Evolutionary conservation across 1,140 invertebrate genomes (phyloP).

Genomic region (Samia ricini): DNA sequence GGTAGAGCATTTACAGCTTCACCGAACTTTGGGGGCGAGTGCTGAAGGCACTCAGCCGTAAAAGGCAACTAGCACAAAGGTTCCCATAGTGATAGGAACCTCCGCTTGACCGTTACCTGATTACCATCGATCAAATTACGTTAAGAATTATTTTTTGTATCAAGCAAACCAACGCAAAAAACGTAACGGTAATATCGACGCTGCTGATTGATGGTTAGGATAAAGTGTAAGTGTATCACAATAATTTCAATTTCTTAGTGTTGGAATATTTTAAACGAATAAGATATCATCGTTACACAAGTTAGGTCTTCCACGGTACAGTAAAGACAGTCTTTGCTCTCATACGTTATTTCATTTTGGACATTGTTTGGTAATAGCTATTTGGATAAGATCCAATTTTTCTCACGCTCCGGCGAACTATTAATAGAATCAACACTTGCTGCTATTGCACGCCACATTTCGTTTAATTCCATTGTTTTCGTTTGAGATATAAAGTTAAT

Average conservation of each 20-base stretch:
- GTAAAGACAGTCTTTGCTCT: slow-evolving; percentile 17
- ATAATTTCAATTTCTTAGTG: neutral
- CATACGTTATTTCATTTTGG: slow-evolving; percentile 23
- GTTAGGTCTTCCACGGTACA: neutral
- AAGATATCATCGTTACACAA: neutral
- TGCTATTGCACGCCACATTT: slow-evolving; percentile 19
- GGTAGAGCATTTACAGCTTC: too few species aligned
- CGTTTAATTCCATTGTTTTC: slow-evolving; percentile 18
- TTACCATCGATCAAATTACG: too few species aligned
- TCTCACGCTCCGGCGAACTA: slow-evolving; percentile 29
- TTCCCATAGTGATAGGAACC: too few species aligned
- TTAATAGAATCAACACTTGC: slow-evolving; percentile 24
- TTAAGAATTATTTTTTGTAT: too few species aligned
- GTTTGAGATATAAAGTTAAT: slow-evolving; percentile 9
- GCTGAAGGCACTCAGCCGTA: too few species aligned
- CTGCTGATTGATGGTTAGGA: neutral
- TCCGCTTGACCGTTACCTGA: too few species aligned
- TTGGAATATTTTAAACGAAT: too few species aligned
- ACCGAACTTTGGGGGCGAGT: too few species aligned
- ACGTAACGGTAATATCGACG: too few species aligned
- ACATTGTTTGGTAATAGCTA: slow-evolving; percentile 30
- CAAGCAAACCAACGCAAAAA: too few species aligned
- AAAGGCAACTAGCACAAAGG: too few species aligned
- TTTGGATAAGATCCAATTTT: slow-evolving; percentile 23
- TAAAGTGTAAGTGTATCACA: neutral